Conservation (phyloP, 2,888 invertebrate species). For the Lasiommata megera region DNA sequence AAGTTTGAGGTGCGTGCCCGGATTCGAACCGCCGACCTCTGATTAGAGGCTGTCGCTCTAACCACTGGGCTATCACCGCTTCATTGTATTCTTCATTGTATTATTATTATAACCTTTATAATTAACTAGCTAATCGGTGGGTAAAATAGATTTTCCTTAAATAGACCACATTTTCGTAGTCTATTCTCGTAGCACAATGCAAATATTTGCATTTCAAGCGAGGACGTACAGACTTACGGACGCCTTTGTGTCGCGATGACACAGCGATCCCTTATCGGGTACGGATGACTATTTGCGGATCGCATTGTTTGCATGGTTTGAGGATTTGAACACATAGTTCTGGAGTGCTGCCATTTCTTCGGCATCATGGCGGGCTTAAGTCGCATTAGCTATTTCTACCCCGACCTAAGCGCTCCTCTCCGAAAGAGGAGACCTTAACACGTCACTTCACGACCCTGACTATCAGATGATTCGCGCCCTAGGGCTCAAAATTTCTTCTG, state of each 20-base stretch:
- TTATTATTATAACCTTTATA: no score
- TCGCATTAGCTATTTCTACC: no score
- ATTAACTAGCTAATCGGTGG: background rate
- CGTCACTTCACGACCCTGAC: no score
- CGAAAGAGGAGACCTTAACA: no score
- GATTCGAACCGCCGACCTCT: no score
- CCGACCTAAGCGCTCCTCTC: no score
- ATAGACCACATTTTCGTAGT: conserved; percentile 5
- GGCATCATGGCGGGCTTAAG: background rate
- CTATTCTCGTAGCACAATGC: conserved; percentile 8
- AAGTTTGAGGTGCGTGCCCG: no score
- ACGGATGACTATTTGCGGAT: conserved; percentile 15
- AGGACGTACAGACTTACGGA: conserved; percentile 4
- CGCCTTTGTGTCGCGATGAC: conserved; percentile 13
- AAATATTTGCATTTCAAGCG: conserved; percentile 3
- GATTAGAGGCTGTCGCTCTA: no score
- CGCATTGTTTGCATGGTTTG: conserved; percentile 19
- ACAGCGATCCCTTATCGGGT: conserved; percentile 14
- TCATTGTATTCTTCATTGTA: no score
- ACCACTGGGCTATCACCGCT: no score
- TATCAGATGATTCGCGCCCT: no score
- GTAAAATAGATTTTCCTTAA: conserved; percentile 8
- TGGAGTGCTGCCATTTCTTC: conserved; percentile 1
- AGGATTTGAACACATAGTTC: background rate
- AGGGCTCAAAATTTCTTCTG: no score